Evolutionary conservation across 1,140 invertebrate genomes (phyloP).

Genomic region (Megalonaias nervosa): DNA sequence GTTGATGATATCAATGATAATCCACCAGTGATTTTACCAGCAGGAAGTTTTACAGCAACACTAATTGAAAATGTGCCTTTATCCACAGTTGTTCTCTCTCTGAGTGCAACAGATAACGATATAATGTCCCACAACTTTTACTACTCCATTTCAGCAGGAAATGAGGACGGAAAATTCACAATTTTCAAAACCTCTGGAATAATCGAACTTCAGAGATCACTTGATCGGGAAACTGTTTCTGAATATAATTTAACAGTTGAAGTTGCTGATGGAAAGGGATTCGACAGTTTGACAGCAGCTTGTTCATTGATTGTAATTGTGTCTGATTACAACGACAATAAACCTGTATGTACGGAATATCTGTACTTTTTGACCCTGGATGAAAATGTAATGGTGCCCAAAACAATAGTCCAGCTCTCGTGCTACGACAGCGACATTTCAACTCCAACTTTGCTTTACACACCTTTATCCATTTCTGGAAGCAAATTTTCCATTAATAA

Average conservation of each 20-base stretch:
- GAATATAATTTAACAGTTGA: slow-evolving; percentile 88
- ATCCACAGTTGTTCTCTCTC: slow-evolving; percentile 71
- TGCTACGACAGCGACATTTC: slow-evolving; percentile 28
- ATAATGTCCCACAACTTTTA: slow-evolving; percentile 71
- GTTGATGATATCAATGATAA: slow-evolving; percentile 41
- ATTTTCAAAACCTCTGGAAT: slow-evolving; percentile 32
- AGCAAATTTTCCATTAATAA: slow-evolving; percentile 33
- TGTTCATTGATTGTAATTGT: slow-evolving; percentile 36
- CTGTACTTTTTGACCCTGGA: slow-evolving; percentile 42
- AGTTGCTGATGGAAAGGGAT: slow-evolving; percentile 86
- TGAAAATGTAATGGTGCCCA: slow-evolving; percentile 42
- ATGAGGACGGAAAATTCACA: slow-evolving; percentile 24
- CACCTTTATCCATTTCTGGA: slow-evolving; percentile 30
- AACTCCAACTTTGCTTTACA: slow-evolving; percentile 29
- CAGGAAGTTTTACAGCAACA: slow-evolving; percentile 22
- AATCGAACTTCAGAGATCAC: slow-evolving; percentile 22
- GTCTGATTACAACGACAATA: slow-evolving; percentile 43
- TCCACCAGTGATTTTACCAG: slow-evolving; percentile 19
- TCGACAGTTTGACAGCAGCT: slow-evolving; percentile 70
- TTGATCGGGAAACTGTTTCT: slow-evolving; percentile 40
- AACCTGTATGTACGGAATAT: slow-evolving; percentile 37
- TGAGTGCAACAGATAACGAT: slow-evolving; percentile 91
- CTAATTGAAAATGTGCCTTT: slow-evolving; percentile 24
- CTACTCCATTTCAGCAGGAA: slow-evolving; percentile 31
- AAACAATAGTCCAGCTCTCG: slow-evolving; percentile 3